Evolutionary conservation across 2,113 vertebrate species (phyloP), one percentile per base, ranked within the genome.

Genomic region (Thamnophis sirtalis): DNA sequence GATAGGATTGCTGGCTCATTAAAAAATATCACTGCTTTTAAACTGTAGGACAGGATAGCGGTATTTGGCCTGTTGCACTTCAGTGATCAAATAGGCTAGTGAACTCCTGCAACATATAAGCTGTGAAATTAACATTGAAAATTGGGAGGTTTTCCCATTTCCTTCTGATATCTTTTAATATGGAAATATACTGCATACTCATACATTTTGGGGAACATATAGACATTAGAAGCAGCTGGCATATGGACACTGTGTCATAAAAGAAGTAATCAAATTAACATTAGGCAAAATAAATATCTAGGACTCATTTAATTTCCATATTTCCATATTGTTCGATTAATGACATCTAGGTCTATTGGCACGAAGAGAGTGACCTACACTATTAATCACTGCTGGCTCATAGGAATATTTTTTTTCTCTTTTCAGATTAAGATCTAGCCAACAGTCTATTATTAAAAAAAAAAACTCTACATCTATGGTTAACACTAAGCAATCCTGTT

Each of bases 1-100:
- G 54, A 92, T 24, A 94, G 92, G 91, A 89, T 43, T 92, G 51
- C 54, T 43, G 92, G 51, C 38, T 50, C 85, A 86, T 89, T 93
- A 11, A 85, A 24, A 33, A 80, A 26, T 63, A 48, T 49, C 28
- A 84, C 38, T 8, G 84, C 15, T 73, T 84, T 13, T 84, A 53
- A 84, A 86, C 13, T 89, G 84, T 53, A 68, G 80, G 22, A 54
- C 49, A 68, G 28, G 11, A 28, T 68, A 68, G 5, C 1, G 11
- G 28, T 68, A 93, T 88, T 21, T 90, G 21, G n/a, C 48, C 28
- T 55, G 60, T 19, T 55, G 21, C 80, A 17, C n/a, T 68, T 89
- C 38, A 4, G 3, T 63, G 38, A 80, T 15, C 58, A 92, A 90
- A 91, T 0, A 1, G 89, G 89, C 1, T 84, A 49, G 6, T 38